A percentile compares a stretch with the other conserved stretches of the same genome.
Conservation (phyloP, 2,888 invertebrate genomes). For the Caradrina clavipalpis region DNA sequence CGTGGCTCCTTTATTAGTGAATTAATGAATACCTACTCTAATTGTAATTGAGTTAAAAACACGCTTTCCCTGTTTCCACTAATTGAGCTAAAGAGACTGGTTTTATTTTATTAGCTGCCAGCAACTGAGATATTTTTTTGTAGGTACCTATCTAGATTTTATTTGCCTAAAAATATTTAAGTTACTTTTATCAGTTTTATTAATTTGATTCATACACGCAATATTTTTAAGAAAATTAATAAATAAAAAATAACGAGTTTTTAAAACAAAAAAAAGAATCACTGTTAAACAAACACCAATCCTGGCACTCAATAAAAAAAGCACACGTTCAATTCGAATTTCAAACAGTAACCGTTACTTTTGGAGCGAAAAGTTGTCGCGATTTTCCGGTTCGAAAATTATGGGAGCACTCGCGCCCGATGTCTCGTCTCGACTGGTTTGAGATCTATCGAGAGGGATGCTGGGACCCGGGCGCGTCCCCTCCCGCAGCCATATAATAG, state of each 20-base stretch:
- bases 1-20: neutral
- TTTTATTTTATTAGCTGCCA: conserved; percentile 13
- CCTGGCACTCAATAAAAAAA: conserved; percentile 43
- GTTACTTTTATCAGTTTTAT: neutral
- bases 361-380: conserved; percentile 71
- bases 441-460: conserved; percentile 68
- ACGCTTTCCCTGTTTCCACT: conserved; percentile 3
- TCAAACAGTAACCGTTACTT: conserved; percentile 42
- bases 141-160: neutral
- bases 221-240: neutral
- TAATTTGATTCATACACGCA: conserved; percentile 27
- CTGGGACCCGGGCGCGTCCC: conserved; percentile 60
- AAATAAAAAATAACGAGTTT: neutral
- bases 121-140: neutral
- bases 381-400: conserved; percentile 60
- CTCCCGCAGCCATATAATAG: conserved; percentile 45
- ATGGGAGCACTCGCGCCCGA: conserved; percentile 57
- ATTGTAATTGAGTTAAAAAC: conserved; percentile 27
- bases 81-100: conserved; percentile 11
- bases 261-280: conserved; percentile 6
- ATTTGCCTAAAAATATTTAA: neutral
- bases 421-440: conserved; percentile 71
- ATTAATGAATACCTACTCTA: neutral
- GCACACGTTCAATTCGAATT: conserved; percentile 49
- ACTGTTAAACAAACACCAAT: conserved; percentile 27